Evolutionary conservation across 2,888 invertebrate genomes (phyloP), one percentile per base, ranked within the genome.

Genomic region (Salpingus planirostris): DNA sequence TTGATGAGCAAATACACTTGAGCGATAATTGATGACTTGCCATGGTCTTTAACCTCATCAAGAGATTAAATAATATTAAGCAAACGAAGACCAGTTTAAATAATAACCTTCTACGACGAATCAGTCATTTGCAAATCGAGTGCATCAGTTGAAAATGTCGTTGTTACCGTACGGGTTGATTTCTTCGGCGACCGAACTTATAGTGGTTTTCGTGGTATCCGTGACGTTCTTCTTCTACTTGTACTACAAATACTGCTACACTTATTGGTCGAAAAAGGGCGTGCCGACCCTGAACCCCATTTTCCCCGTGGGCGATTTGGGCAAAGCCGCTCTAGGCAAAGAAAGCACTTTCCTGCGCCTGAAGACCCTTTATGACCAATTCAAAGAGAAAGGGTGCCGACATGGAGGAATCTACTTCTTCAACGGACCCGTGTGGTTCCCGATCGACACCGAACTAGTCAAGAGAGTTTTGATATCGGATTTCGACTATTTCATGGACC

Each of bases 341-440:
- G 28, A 21, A 24, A 38, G 25, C 23, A n/a, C 33, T 4, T 31
- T 31, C 10, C 5, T 27, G 3, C 24, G 24, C 3, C 2, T 38
- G 6, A 13, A 30, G 15, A 15, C 33, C 8, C 21, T 33, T 2
- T 33, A 38, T 18, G 24, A 22, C 13, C 15, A 34, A 15, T 35
- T 34, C 8, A 38, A 35, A 18, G 11, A n/a, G 3, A 31, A 23
- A 11, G 34, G 31, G 3, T 5, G 13, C 18, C 26, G 22, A 23
- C 28, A 32, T 27, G 38, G 22, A 2, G 38, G 38, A 5, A 13
- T 38, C 2, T 38, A 38, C 27, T 38, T 31, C 13, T 35, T 32
- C 21, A 34, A 38, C 12, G 34, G 38, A 2, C 38, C 38, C 6
- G 29, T 32, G 2, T 38, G 27, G 11, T 7, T 38, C 2, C 38